Conservation (phyloP, 2,113 vertebrate genomes). For the Poeciliopsis prolifica region DNA sequence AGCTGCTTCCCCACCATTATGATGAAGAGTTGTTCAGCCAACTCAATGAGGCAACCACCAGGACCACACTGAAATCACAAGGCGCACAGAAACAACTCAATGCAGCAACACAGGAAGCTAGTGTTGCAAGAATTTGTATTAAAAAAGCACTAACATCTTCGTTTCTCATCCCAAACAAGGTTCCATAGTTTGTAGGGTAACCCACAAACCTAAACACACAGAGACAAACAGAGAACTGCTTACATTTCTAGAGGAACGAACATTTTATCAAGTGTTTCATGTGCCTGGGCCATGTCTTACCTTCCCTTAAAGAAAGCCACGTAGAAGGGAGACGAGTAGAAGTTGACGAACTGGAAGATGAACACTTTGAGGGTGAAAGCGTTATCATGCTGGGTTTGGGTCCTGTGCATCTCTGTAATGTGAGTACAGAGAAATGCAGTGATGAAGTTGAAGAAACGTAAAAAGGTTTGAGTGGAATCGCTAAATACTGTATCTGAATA, state of each 20-base stretch:
- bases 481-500: not conserved
- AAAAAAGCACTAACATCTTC: conserved; percentile 78
- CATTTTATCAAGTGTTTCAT: not conserved
- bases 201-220: conserved; percentile 77
- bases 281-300: conserved; percentile 46
- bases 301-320: conserved; percentile 87
- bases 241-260: not conserved
- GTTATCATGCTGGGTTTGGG: conserved; percentile 84
- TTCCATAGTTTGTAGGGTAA: conserved; percentile 82
- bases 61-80: conserved; percentile 77
- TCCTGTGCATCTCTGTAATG: conserved; percentile 84
- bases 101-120: no score
- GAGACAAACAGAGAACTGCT: not conserved
- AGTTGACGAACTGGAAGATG: conserved; percentile 87
- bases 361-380: conserved; percentile 86
- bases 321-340: conserved; percentile 85
- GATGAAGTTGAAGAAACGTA: not conserved
- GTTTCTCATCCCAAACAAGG: conserved; percentile 82
- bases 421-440: not conserved
- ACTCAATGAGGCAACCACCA: conserved; percentile 80
- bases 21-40: conserved; percentile 85
- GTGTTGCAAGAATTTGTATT: no score
- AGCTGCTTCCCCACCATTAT: conserved; percentile 86
- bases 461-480: not conserved
- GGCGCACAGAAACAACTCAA: conserved; percentile 2